These are phyloP conservation scores for Aurelia aurita DNA, from an alignment of 30 jellyfish, hydroid and myxozoan species.

Conservation along the genomic window DNA sequence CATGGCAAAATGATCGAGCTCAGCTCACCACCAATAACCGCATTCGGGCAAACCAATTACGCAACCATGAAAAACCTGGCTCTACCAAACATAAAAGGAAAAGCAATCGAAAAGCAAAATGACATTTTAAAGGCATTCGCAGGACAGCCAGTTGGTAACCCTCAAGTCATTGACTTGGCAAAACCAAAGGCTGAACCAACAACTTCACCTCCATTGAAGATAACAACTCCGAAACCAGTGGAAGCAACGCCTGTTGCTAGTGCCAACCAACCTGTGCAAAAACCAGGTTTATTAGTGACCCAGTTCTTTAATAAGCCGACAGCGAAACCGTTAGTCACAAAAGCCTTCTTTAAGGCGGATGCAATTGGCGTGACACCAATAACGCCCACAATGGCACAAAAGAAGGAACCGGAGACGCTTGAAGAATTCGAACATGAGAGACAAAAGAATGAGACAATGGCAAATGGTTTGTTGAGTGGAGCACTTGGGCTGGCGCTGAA, in stretches of 20 bases:
- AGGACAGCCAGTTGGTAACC: background rate
- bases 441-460: background rate
- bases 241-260: background rate
- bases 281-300: too few relatives aligned
- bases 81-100: constrained; percentile 2
- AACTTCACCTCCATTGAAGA: constrained; percentile 22
- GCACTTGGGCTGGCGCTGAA: background rate
- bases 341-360: background rate
- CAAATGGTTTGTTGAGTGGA: background rate
- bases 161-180: background rate
- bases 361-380: constrained; percentile 44
- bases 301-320: background rate
- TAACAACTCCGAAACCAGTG: background rate
- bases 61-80: constrained; percentile 30
- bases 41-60: constrained; percentile 19
- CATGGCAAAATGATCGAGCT: constrained; percentile 50
- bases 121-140: background rate
- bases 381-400: constrained; percentile 38
- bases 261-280: too few relatives aligned
- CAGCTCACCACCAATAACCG: constrained; percentile 45
- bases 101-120: background rate
- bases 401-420: constrained; percentile 72
- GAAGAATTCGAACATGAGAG: constrained; percentile 77
- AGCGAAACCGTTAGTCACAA: background rate
- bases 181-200: constrained; percentile 16